Percentiles rank a stretch among this genome's conserved stretches.
These are phyloP conservation scores for Perca fluviatilis DNA, from an alignment of 2,113 vertebrate genomes.

Conservation along the genomic window DNA sequence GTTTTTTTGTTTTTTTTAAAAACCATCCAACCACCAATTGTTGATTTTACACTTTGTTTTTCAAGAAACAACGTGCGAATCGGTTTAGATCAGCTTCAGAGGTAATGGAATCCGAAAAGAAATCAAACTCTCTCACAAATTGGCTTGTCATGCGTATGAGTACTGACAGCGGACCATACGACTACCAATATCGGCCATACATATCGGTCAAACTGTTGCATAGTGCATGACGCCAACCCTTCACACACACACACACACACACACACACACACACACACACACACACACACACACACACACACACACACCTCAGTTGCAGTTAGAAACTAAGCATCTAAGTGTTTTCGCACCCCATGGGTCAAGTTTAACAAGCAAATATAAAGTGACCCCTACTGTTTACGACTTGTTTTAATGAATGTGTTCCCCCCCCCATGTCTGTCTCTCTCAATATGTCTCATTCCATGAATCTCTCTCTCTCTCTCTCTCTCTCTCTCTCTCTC, in stretches of 20 bases:
- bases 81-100: no score
- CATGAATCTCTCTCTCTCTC: slow-evolving; percentile 4
- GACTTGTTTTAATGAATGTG: slow-evolving; percentile 63
- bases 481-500: slow-evolving; percentile 5
- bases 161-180: neutral
- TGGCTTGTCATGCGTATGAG: no score
- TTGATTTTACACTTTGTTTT: no score
- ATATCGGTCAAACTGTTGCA: slow-evolving; percentile 7
- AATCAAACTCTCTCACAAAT: neutral
- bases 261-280: neutral
- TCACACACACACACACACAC: neutral
- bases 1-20: no score
- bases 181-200: neutral
- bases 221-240: neutral
- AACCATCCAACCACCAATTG: no score
- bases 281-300: slow-evolving; percentile 30
- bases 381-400: slow-evolving; percentile 65
- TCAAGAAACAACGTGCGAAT: no score
- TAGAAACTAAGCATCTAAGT: slow-evolving; percentile 30
- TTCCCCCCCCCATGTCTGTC: slow-evolving; percentile 25
- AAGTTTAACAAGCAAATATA: slow-evolving; percentile 69
- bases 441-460: slow-evolving; percentile 6
- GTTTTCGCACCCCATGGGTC: slow-evolving; percentile 53
- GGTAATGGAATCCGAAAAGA: no score
- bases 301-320: slow-evolving; percentile 38